A percentile compares a stretch with the other conserved stretches of the same genome.
Conservation (phyloP, 1,140 invertebrate genomes). For the Papilio dardanus region DNA sequence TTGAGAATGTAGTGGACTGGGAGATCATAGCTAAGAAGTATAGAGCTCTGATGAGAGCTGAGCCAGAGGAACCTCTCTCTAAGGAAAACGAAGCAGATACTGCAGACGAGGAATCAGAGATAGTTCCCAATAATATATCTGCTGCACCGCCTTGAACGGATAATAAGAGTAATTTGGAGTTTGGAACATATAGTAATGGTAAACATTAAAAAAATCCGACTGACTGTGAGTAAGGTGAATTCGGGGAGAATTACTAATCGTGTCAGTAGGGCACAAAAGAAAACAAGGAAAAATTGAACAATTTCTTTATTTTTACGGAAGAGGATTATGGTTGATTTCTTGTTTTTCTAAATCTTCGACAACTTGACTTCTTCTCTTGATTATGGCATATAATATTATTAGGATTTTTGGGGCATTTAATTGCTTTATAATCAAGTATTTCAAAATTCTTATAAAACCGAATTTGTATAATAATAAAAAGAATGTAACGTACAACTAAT, state of each 20-base stretch:
- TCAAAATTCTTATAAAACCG: conserved; percentile 10
- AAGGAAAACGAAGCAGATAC: conserved; percentile 81
- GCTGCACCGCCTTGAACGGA: conserved; percentile 62
- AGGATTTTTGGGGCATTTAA: not conserved
- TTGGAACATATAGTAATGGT: not conserved
- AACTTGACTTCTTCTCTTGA: too few species aligned
- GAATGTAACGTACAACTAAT: not conserved
- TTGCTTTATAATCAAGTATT: not conserved
- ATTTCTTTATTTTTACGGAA: not conserved
- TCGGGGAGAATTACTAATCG: too few species aligned
- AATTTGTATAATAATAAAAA: not conserved
- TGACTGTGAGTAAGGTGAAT: too few species aligned
- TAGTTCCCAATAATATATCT: conserved; percentile 72
- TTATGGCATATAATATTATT: not conserved
- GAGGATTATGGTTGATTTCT: too few species aligned
- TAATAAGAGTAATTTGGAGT: not conserved
- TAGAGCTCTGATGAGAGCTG: conserved; percentile 88
- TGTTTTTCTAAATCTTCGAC: too few species aligned
- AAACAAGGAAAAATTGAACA: too few species aligned
- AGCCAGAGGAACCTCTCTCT: conserved; percentile 83
- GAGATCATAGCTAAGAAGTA: conserved; percentile 94
- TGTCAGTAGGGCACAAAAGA: too few species aligned
- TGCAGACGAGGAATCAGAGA: conserved; percentile 73
- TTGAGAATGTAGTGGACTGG: conserved; percentile 97
- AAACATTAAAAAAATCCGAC: not conserved